These are phyloP conservation scores for Corythornis vintsioides DNA, from an alignment of 2,113 vertebrate species.

Conservation along the genomic window DNA sequence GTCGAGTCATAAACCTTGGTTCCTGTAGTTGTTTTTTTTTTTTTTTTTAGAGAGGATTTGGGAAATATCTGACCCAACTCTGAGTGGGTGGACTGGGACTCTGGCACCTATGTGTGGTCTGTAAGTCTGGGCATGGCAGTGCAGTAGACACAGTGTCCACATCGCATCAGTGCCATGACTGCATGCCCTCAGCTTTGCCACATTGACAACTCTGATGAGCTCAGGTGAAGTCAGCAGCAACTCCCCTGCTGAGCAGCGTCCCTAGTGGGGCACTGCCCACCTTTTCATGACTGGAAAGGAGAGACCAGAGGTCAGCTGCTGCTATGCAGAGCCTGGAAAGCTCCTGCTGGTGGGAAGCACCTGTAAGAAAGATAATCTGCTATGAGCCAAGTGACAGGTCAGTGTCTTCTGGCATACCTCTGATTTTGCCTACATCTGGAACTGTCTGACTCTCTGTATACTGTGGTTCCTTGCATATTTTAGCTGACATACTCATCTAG, in stretches of 20 bases:
- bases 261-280: accelerated
- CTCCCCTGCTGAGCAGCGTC: not conserved
- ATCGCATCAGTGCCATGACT: not conserved
- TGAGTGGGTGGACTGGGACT: not conserved
- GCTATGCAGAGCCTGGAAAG: not conserved
- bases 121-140: not conserved
- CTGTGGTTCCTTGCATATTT: not conserved
- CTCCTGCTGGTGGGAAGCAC: not conserved
- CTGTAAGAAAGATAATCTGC: not conserved
- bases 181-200: not conserved
- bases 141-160: accelerated
- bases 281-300: not conserved
- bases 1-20: not conserved
- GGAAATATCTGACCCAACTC: not conserved
- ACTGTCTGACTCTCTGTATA: accelerated
- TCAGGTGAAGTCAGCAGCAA: not conserved
- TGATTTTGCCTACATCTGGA: not conserved
- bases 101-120: accelerated
- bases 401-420: not conserved
- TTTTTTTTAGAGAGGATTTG: not conserved
- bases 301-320: not conserved
- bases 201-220: accelerated
- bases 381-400: not conserved
- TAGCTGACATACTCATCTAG: not conserved
- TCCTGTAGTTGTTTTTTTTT: not conserved